Evolutionary conservation across 1,140 invertebrate species (phyloP), one percentile per base, ranked within the genome.

Genomic region (Euwallacea similis): DNA sequence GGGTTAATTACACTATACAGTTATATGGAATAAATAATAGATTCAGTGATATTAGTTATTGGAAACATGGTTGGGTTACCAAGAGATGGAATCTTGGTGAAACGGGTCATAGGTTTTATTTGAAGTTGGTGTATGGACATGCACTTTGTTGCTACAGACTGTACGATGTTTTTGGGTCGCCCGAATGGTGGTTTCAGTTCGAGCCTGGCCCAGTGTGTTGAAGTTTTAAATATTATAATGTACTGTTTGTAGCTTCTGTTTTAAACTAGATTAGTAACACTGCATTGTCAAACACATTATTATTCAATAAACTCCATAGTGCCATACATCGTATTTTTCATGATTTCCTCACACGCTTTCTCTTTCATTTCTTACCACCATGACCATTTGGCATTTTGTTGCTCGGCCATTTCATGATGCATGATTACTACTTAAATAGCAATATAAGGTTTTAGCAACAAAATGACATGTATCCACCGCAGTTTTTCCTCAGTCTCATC

Each of bases 261-360:
- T 74, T 66, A 70, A 73, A 69, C 63, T 69, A 74, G 72, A 70
- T 75, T 76, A 79, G 76, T 33, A 77, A 67, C 78, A 76, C 77
- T 71, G 76, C 76, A 78, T 79, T 79, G 78, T 78, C 77, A 72
- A 80, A 79, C 78, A 80, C 79, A 80, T 78, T 81, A 79, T 80
- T 79, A 77, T 74, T 80, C 76, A 81, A 81, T 81, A 81, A 81
- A 81, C 79, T 81, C 77, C 80, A 81, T 81, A 81, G 80, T 81
- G 80, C 80, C 80, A 81, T 81, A 79, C 77, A 79, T 79, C 78
- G 79, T 79, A 77, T 81, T 80, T 78, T 80, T 79, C 79, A 79
- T 80, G 41, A 65, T 61, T 69, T 69, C 70, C 73, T 74, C 73
- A 69, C 69, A 42, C 15, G 55, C 41, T 71, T 67, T 66, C 15